Conservation (phyloP, 2,888 invertebrate genomes). For the Drosophila tripunctata region DNA sequence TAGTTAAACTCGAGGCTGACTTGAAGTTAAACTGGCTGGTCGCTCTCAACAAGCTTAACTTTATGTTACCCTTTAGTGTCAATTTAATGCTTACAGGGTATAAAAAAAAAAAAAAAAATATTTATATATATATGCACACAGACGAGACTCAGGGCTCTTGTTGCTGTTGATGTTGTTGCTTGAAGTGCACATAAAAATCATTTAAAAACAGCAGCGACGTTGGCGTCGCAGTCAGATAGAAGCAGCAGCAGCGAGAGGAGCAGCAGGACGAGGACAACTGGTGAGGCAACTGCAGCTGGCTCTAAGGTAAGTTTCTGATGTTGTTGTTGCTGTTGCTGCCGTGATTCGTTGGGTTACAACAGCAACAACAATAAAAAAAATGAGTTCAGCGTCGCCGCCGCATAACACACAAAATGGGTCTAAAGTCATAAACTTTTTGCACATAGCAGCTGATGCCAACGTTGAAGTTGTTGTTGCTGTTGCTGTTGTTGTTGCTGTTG, state of each 20-base stretch:
- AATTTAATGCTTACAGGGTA: constrained; percentile 36
- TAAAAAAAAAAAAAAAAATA: no score
- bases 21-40: constrained; percentile 1
- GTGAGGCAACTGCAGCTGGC: constrained; percentile 19
- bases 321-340: constrained; percentile 15
- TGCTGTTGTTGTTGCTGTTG: constrained; percentile 15
- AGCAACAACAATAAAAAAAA: neutral
- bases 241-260: constrained; percentile 4
- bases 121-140: constrained; percentile 26
- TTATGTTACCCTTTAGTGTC: constrained; percentile 10
- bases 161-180: constrained; percentile 27
- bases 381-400: constrained; percentile 64
- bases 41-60: constrained; percentile 3
- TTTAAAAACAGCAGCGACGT: constrained; percentile 68
- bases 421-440: constrained; percentile 80
- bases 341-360: constrained; percentile 54
- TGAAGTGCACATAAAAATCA: constrained; percentile 78
- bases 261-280: constrained; percentile 2
- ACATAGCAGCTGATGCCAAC: constrained; percentile 74
- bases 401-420: constrained; percentile 75
- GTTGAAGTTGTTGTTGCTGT: constrained; percentile 38
- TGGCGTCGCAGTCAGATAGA: constrained; percentile 36
- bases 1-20: neutral
- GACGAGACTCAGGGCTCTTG: constrained; percentile 8
- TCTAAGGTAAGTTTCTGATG: constrained; percentile 53